Conservation (phyloP, 2,113 vertebrate genomes). For the Orthonyx spaldingii region DNA sequence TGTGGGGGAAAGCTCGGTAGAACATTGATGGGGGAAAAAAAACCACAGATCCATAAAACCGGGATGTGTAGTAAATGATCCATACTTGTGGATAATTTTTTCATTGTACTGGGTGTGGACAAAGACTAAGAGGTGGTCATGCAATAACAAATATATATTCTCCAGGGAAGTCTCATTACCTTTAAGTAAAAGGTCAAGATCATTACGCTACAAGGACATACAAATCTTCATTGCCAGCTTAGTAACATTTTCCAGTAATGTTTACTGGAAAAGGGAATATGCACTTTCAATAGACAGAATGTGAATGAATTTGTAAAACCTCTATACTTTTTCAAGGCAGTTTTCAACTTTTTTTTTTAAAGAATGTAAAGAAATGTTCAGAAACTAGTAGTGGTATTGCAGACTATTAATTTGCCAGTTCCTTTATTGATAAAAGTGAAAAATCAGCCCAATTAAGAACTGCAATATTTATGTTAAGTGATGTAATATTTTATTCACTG, state of each 20-base stretch:
- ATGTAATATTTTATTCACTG: neutral
- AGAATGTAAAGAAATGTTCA: neutral
- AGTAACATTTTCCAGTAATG: neutral
- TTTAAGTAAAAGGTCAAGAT: neutral
- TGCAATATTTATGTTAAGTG: neutral
- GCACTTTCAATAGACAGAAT: neutral
- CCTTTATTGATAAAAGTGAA: neutral
- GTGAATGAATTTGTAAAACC: neutral
- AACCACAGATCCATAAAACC: neutral
- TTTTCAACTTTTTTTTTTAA: neutral
- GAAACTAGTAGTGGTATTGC: neutral
- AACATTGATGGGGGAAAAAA: neutral
- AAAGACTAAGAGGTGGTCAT: neutral
- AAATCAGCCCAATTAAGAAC: neutral
- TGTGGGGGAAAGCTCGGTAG: fast-evolving
- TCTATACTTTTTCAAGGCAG: neutral
- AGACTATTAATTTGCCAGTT: neutral
- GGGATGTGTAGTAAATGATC: neutral
- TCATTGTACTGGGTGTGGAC: neutral
- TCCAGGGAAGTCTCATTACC: neutral
- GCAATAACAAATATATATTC: neutral
- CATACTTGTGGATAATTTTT: neutral
- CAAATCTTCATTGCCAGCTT: neutral
- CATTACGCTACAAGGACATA: neutral
- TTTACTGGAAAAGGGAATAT: neutral